Evolutionary conservation across 1,140 invertebrate species (phyloP), one percentile per base, ranked within the genome.

Genomic region (Uloborus diversus): DNA sequence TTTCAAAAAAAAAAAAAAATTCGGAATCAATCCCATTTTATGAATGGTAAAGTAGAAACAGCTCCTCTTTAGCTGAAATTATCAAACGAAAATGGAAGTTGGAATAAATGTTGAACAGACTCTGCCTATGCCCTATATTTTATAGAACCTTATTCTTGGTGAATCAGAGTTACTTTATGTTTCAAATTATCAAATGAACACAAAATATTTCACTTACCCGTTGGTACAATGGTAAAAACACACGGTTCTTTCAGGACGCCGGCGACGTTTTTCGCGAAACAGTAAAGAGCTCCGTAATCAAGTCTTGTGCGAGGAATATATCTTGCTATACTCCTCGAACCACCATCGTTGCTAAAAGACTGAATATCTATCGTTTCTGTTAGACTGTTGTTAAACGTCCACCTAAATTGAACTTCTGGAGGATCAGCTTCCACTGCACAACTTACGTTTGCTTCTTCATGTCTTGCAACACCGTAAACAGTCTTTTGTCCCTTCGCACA

Each of bases 351-450:
- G 4, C 28, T 59, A 11, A 65, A 81, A 11, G 78, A 80, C 23
- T 71, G 42, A 30, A 80, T 70, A 7, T 71, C 57, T 7, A 81
- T 49, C 0, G 27, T 62, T 61, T 81, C 70, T 0, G 47, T 33
- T 5, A 68, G 27, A 3, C 94, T 94, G 85, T 94, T 95, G 88
- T 96, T 96, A 88, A 96, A 96, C 5, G 93, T 94, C 95, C 95
- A 96, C 62, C 91, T 91, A 84, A 96, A 97, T 83, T 93, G 87
- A 80, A 90, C 88, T 1, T 93, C 89, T 4, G 91, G 86, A 0
- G 95, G 95, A 87, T 96, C 95, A 3, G 94, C 94, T 84, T 96
- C 94, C 23, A 96, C 88, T 84, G 94, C 93, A 86, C 94, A 96
- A 2, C 90, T 88, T 68, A 96, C 92, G 81, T 89, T 90, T 14